Evolutionary conservation across 2,797 vertebrate genomes (phyloP), one percentile per base, ranked within the genome.

Genomic region (Luscinia megarhynchos): DNA sequence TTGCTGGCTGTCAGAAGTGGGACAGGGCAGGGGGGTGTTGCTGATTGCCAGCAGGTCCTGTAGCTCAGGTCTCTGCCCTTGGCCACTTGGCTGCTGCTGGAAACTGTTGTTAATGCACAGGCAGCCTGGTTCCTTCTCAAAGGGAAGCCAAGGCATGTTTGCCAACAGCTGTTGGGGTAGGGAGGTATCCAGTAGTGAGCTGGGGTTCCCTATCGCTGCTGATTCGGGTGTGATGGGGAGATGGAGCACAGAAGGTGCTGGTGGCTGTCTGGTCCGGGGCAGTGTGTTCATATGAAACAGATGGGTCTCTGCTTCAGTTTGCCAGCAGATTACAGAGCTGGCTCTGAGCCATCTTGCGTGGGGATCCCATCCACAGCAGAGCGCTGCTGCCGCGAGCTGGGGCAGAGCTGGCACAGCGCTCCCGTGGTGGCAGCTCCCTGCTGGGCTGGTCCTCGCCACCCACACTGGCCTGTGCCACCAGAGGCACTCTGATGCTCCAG

Each of bases 291-390:
- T 54, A 48, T 6, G 68, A 67, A 94, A 51, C 97, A 95, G 92
- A 95, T 92, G 93, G 93, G 82, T 91, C 70, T 29, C 9, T 74
- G 75, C 59, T 77, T 83, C 34, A 59, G 64, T 93, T 62, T 80
- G 89, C 72, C 84, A 93, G 45, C 69, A 77, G 59, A 73, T 90
- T 38, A 69, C 21, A 40, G 50, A 93, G 41, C 23, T 94, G 91
- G 86, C 84, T 84, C 84, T 1, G 46, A 75, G 80, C 69, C 79
- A 51, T 78, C 66, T 34, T 85, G 34, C 0, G 4, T 85, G 82
- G 58, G 63, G 45, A 84, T 94, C 78, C 53, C 5, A 1, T 75
- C 66, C 1, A 1, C 43, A 54, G 63, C 27, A 50, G 81, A 70
- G 63, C 0, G 1, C 20, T 8, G 34, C 57, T 51, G 54, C 18